A percentile compares a stretch with the other conserved stretches of the same genome.
Conservation (phyloP, 2,888 invertebrate genomes). For the Carterocephalus palaemon region DNA sequence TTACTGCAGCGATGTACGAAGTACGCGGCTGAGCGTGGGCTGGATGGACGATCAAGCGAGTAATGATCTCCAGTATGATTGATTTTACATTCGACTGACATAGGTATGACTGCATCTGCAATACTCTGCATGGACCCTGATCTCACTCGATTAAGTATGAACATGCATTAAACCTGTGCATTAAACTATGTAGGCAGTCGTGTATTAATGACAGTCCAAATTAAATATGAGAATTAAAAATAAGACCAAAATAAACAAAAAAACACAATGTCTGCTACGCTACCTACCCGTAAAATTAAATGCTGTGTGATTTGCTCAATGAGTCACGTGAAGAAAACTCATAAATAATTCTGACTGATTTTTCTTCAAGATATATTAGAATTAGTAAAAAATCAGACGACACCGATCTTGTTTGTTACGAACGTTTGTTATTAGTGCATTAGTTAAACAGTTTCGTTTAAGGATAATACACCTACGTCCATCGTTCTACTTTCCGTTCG, state of each 20-base stretch:
- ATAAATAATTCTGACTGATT: no score
- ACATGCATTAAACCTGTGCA: conserved; percentile 19
- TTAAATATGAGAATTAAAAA: no score
- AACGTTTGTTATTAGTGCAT: background rate
- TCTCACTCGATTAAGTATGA: conserved; percentile 34
- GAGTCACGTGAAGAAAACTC: no score
- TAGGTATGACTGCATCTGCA: no score
- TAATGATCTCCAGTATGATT: conserved; percentile 36
- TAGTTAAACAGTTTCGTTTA: conserved; percentile 22
- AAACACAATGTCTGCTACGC: no score
- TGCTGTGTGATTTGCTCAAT: no score
- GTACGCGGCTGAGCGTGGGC: conserved; percentile 37
- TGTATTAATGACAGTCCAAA: no score
- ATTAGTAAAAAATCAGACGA: no score
- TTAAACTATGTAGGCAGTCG: no score
- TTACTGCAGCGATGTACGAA: conserved; percentile 27
- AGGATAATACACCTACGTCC: conserved; percentile 39
- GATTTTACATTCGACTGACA: conserved; percentile 48
- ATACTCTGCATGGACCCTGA: conserved; percentile 38
- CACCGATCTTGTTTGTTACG: background rate
- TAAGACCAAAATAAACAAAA: no score
- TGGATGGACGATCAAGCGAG: conserved; percentile 34
- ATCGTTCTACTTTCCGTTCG: conserved; percentile 45
- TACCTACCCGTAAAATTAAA: no score
- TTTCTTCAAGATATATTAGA: no score